Evolutionary conservation across 2,113 vertebrate species (phyloP).

Genomic region (Scomber colias): DNA sequence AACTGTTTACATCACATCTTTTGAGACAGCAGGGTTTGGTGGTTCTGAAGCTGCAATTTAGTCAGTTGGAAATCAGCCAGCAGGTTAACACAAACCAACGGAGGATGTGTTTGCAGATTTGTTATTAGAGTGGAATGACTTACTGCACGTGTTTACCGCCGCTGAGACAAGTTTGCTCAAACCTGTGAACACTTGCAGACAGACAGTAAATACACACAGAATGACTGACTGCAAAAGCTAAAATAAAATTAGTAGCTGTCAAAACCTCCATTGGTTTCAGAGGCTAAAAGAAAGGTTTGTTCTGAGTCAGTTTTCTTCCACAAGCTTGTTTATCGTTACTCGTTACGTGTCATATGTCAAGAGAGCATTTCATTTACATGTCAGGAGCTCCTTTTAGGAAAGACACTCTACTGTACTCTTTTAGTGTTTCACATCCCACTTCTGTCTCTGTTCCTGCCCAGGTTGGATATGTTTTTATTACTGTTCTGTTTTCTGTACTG

Average conservation of each 20-base stretch:
- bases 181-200: conserved; percentile 20
- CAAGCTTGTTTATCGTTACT: background rate
- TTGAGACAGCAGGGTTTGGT: background rate
- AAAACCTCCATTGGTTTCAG: background rate
- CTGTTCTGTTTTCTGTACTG: conserved; percentile 51
- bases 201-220: conserved; percentile 13
- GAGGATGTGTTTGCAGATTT: conserved; percentile 13
- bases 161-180: conserved; percentile 10
- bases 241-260: background rate
- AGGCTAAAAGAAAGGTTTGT: background rate
- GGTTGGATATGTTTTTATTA: conserved; percentile 27
- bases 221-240: background rate
- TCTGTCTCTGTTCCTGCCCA: background rate
- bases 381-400: conserved; percentile 10
- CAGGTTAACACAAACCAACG: background rate
- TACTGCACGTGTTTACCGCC: background rate
- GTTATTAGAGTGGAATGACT: background rate
- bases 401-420: conserved; percentile 23
- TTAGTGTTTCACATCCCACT: conserved; percentile 24
- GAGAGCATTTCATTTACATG: background rate
- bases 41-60: background rate
- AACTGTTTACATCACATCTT: conserved; percentile 28
- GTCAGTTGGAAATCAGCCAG: conserved; percentile 1
- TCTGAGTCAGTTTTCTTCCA: background rate
- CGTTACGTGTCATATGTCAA: background rate